phyloP scores from a whole-genome alignment of 2,113 vertebrate genomes.

The Oncorhynchus kisutch region DNA sequence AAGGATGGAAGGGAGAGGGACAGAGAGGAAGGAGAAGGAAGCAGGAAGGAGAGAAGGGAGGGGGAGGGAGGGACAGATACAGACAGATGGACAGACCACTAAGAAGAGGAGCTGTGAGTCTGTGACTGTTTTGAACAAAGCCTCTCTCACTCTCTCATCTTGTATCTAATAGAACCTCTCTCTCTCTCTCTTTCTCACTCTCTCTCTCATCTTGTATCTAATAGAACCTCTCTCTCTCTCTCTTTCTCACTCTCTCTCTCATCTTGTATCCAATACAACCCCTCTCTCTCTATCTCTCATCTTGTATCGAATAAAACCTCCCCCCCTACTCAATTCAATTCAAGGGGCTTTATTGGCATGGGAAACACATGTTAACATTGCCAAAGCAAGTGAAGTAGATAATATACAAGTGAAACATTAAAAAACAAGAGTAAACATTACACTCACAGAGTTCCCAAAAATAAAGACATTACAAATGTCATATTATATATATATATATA shows the following conservation, averaged over 20 bases:
- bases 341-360: no score
- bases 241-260: no score
- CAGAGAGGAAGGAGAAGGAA: slow-evolving; percentile 1
- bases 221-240: no score
- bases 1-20: slow-evolving; percentile 4
- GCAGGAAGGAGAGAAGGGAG: neutral
- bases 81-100: neutral
- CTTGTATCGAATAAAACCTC: slow-evolving; percentile 17
- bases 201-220: no score
- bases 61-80: neutral
- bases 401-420: no score
- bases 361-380: no score
- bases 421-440: no score
- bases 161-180: neutral
- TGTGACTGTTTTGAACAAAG: neutral
- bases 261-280: neutral
- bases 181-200: no score
- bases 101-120: neutral
- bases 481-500: no score
- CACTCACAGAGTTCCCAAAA: no score
- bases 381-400: no score
- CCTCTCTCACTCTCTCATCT: slow-evolving; percentile 30
- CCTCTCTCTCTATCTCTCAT: slow-evolving; percentile 47
- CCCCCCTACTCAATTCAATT: slow-evolving; percentile 36
- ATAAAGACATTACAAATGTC: no score